A percentile compares a stretch with the other conserved stretches of the same genome.
phyloP scores from a whole-genome alignment of 2,888 invertebrate species.

The Deroplatys truncata region DNA sequence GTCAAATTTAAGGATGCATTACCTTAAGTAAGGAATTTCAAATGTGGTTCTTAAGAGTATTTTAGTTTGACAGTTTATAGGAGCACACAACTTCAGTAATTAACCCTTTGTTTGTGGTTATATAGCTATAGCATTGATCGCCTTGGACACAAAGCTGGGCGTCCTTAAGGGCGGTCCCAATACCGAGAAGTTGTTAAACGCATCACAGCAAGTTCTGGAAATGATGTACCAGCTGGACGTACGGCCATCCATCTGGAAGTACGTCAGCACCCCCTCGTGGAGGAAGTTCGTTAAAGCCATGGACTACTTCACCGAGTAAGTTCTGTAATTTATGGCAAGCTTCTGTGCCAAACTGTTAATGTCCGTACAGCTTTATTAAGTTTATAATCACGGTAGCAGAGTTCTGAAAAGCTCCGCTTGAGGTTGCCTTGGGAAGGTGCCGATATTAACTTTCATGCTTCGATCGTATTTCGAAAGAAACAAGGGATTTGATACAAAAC shows the following conservation, averaged over 20 bases:
- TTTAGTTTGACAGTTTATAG: not conserved
- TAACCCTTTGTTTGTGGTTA: not conserved
- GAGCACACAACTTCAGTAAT: not conserved
- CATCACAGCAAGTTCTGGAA: not conserved
- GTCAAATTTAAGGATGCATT: too few species aligned
- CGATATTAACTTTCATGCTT: too few species aligned
- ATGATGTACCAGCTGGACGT: constrained; percentile 9
- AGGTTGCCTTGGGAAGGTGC: not conserved
- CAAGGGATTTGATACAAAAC: too few species aligned
- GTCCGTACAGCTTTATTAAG: not conserved
- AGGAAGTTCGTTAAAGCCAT: constrained; percentile 40
- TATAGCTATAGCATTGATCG: constrained; percentile 42
- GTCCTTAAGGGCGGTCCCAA: constrained; percentile 41
- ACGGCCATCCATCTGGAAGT: constrained; percentile 2
- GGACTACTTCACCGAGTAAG: constrained; percentile 45
- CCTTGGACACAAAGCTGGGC: constrained; percentile 46
- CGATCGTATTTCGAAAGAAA: too few species aligned
- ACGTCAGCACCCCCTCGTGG: constrained; percentile 35
- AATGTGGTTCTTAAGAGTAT: too few species aligned
- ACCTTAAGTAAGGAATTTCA: too few species aligned
- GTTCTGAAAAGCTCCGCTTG: not conserved
- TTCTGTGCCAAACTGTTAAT: not conserved
- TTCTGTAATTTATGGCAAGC: constrained; percentile 8
- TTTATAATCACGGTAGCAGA: not conserved
- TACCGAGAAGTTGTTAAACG: constrained; percentile 44